A percentile compares a stretch with the other conserved stretches of the same genome.
These are phyloP conservation scores for Ooceraea biroi DNA, from an alignment of 1,140 invertebrate genomes.

Conservation along the genomic window DNA sequence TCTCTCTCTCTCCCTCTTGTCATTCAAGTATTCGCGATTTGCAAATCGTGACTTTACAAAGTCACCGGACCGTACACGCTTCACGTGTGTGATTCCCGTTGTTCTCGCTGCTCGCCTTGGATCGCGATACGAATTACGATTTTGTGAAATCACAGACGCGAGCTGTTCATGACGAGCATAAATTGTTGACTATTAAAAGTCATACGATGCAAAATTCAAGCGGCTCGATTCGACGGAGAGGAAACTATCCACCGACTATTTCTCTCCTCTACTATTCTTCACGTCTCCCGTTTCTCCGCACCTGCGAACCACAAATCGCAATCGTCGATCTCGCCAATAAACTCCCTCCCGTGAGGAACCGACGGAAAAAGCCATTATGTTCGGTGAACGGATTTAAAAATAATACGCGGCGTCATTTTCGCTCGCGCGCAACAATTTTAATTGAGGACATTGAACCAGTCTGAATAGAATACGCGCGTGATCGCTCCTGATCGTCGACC, in stretches of 20 bases:
- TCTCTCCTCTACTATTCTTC: neutral
- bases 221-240: no score
- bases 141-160: neutral
- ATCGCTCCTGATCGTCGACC: neutral
- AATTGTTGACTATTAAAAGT: no score
- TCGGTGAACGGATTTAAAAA: slow-evolving; percentile 61
- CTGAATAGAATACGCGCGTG: neutral
- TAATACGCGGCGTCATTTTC: slow-evolving; percentile 24
- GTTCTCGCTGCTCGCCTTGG: neutral
- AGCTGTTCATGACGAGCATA: neutral
- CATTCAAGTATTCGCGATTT: slow-evolving; percentile 63
- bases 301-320: neutral
- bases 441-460: slow-evolving; percentile 47
- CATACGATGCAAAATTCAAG: no score
- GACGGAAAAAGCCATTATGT: slow-evolving; percentile 32
- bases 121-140: neutral
- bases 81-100: neutral
- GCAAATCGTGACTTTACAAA: slow-evolving; percentile 41
- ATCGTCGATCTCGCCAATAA: slow-evolving; percentile 8
- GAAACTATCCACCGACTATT: no score
- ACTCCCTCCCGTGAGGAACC: neutral
- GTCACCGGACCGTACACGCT: slow-evolving; percentile 15
- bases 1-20: neutral
- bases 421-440: slow-evolving; percentile 15
- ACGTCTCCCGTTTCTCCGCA: neutral